Evolutionary conservation across 2,888 invertebrate genomes (phyloP).

Genomic region (Drosophila koepferae): DNA sequence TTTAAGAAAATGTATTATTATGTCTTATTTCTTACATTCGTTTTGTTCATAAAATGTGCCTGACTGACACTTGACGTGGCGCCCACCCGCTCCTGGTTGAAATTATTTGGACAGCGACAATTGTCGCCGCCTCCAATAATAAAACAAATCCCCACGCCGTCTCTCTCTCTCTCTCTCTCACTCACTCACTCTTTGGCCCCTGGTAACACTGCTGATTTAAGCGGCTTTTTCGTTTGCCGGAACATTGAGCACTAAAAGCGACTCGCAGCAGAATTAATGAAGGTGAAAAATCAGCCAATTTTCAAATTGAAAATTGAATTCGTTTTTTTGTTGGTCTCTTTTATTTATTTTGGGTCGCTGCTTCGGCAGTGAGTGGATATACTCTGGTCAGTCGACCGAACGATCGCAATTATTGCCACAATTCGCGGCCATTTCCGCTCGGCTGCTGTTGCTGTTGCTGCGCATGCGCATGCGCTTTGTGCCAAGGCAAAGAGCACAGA

Average conservation of each 20-base stretch:
- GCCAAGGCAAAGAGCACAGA: neutral
- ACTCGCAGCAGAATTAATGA: constrained; percentile 52
- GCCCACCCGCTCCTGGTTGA: constrained; percentile 25
- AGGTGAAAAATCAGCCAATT: constrained; percentile 47
- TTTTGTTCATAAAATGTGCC: constrained; percentile 54
- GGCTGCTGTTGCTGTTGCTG: constrained; percentile 19
- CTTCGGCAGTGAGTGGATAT: constrained; percentile 19
- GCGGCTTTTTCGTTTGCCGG: constrained; percentile 53
- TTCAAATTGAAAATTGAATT: constrained; percentile 38
- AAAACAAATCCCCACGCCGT: neutral
- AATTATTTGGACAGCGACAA: constrained; percentile 67
- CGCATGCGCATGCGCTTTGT: constrained; percentile 41
- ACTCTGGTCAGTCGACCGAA: constrained; percentile 28
- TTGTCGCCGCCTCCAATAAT: constrained; percentile 31
- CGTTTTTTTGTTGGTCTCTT: constrained; percentile 27
- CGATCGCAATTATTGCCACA: constrained; percentile 64
- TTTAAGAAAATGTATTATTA: constrained; percentile 75
- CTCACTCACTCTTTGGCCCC: neutral
- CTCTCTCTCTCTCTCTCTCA: neutral
- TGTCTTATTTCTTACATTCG: constrained; percentile 48
- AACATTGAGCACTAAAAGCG: constrained; percentile 28
- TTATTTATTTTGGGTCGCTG: constrained; percentile 17
- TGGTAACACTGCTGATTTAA: constrained; percentile 56
- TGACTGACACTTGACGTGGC: constrained; percentile 70
- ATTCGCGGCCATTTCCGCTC: constrained; percentile 72